Conservation (phyloP, 2,888 invertebrate genomes). For the Octonoba sinensis region DNA sequence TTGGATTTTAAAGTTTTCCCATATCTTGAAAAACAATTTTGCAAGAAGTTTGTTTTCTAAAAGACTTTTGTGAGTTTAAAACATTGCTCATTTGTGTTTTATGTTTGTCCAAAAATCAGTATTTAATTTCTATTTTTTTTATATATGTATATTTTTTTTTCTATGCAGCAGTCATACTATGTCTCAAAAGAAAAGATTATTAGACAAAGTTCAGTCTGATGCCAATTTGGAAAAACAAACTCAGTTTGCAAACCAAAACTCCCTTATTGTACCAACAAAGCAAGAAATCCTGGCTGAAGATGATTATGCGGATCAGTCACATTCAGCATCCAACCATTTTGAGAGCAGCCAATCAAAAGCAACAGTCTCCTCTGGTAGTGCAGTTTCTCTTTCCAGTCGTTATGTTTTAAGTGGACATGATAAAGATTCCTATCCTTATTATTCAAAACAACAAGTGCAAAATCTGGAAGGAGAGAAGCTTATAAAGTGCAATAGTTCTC, state of each 20-base stretch:
- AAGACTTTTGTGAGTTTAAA: too few species aligned
- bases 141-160: slow-evolving; percentile 10
- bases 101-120: too few species aligned
- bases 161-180: slow-evolving; percentile 66
- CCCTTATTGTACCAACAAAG: slow-evolving; percentile 58
- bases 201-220: slow-evolving; percentile 88
- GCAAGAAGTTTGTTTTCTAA: too few species aligned
- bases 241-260: slow-evolving; percentile 38
- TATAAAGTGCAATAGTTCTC: slow-evolving; percentile 66
- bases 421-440: slow-evolving; percentile 51
- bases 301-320: slow-evolving; percentile 44
- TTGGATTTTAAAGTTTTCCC: too few species aligned
- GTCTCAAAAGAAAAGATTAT: slow-evolving; percentile 85
- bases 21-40: too few species aligned
- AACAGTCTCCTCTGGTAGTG: slow-evolving; percentile 18
- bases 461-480: slow-evolving; percentile 66
- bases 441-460: slow-evolving; percentile 61
- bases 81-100: too few species aligned
- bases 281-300: slow-evolving; percentile 62
- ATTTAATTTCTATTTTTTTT: not conserved
- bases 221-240: slow-evolving; percentile 44
- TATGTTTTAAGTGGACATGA: slow-evolving; percentile 17
- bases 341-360: slow-evolving; percentile 29
- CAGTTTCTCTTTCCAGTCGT: slow-evolving; percentile 13
- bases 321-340: slow-evolving; percentile 33